These are phyloP conservation scores for Allolobophora icterica DNA, from an alignment of 2,888 invertebrate genomes.

Conservation along the genomic window DNA sequence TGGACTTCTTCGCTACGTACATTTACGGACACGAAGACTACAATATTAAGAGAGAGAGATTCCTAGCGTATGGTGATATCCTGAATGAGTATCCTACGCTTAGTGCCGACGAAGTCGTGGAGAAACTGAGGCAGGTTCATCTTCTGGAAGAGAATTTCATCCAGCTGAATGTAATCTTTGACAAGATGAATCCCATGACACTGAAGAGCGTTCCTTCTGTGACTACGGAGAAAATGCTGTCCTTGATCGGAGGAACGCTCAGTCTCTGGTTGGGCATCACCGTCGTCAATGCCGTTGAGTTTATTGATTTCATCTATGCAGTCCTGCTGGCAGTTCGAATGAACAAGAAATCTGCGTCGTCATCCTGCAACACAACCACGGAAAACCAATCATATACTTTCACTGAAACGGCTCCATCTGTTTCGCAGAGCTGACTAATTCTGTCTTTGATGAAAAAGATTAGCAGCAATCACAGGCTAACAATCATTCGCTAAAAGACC, in stretches of 20 bases:
- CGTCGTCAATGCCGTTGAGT: conserved; percentile 30
- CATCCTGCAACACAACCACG: not conserved
- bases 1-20: conserved; percentile 13
- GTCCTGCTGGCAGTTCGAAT: not conserved
- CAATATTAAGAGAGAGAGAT: not conserved
- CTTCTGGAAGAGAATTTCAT: conserved; percentile 27
- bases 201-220: not conserved
- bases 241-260: conserved; percentile 28
- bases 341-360: not conserved
- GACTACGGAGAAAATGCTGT: conserved; percentile 31
- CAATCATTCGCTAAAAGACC: not conserved
- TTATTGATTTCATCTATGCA: conserved; percentile 26
- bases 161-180: conserved; percentile 29
- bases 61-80: not conserved
- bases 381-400: not conserved
- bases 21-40: not conserved
- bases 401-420: not conserved
- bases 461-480: not conserved
- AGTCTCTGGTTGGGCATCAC: conserved; percentile 37
- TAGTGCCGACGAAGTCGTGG: not conserved
- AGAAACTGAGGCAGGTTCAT: not conserved
- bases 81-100: not conserved
- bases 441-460: not conserved
- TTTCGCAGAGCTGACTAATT: not conserved
- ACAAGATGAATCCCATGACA: not conserved